These are phyloP conservation scores for Holacanthella duospinosa DNA, from an alignment of 2,888 invertebrate genomes.

Conservation along the genomic window DNA sequence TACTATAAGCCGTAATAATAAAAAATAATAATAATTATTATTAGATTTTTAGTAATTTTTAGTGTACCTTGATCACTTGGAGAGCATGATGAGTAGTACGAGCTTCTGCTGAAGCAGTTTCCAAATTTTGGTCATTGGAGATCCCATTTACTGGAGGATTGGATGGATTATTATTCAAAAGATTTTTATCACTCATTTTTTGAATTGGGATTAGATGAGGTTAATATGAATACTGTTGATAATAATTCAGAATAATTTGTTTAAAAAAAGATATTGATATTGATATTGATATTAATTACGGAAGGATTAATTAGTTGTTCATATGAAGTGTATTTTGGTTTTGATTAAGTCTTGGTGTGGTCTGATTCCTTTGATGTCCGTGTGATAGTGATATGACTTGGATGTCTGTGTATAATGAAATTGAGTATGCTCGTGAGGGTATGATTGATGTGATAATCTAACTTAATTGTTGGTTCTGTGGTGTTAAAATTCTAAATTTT, in stretches of 20 bases:
- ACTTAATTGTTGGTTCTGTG: no score
- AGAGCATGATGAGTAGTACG: constrained; percentile 13
- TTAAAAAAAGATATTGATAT: neutral
- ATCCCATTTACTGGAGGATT: neutral
- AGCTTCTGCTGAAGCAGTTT: constrained; percentile 16
- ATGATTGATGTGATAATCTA: no score
- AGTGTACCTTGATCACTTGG: constrained; percentile 6
- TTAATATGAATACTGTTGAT: no score
- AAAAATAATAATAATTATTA: neutral
- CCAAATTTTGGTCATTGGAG: constrained; percentile 2
- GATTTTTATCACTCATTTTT: constrained; percentile 2
- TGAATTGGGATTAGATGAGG: neutral
- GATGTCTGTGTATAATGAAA: no score
- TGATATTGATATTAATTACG: neutral
- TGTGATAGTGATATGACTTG: no score
- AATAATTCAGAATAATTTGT: no score
- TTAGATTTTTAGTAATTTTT: neutral
- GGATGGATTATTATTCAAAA: neutral
- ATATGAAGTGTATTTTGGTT: neutral
- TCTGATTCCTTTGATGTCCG: no score
- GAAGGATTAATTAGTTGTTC: neutral
- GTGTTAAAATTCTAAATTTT: no score
- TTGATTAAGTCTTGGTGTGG: no score
- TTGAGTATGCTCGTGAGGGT: no score
- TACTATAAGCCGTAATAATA: no score